Evolutionary conservation across 2,113 vertebrate species (phyloP), one percentile per base, ranked within the genome.

Genomic region (crab-eating macaque (Macaca fascicularis)): DNA sequence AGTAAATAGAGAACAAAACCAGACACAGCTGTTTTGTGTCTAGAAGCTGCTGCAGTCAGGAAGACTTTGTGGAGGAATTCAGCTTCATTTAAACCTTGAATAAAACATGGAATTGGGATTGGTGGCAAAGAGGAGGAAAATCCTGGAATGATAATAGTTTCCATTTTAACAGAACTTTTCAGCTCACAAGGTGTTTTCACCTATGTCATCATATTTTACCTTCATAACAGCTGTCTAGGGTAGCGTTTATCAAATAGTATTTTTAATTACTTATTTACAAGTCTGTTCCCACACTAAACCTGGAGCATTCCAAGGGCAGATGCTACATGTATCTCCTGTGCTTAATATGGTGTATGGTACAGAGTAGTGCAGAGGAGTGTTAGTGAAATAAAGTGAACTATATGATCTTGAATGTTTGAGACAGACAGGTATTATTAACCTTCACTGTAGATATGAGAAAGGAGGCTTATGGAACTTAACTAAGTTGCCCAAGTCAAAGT

Each of bases 81-180:
- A 92, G 32, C 14, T 96, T 80, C 22, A 93, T 76, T 82, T 43
- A 89, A 92, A 87, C 1, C 55, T 69, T 89, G 52, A 90, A 76
- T 86, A 69, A 97, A 97, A 80, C 70, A 52, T 35, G 64, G 13
- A n/a, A 3, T 75, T 80, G 25, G 20, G 12, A 74, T 38, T 45
- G 89, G 40, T 82, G 64, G 52, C 69, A 61, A 79, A 85, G 45
- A 69, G 48, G 61, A 85, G 43, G 35, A 35, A 55, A 72, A 11
- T 52, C 43, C 82, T 55, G 40, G n/a, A 61, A 97, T 75, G 76
- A 35, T 78, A 74, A 48, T 35, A 74, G 30, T 14, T 95, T 48
- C 30, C 6, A 32, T 83, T 93, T 50, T 17, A 95, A 38, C 48
- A 93, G 25, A 93, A 91, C 4, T 84, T 85, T 74, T 43, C 30